phyloP scores from a whole-genome alignment of 2,888 invertebrate genomes.

The Habroteleia sp. region DNA sequence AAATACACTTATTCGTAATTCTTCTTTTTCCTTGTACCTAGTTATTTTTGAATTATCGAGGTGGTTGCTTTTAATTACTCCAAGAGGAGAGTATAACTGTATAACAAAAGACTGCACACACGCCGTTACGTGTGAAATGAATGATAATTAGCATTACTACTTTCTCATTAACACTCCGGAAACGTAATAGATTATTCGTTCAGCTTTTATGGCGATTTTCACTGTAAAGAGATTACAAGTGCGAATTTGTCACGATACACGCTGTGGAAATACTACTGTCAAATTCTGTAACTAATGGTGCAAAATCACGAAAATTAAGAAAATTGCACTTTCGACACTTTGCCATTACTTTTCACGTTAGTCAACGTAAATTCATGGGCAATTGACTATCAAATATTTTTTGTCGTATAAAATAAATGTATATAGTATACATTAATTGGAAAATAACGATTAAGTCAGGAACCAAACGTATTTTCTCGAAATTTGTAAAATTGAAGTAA shows the following conservation, averaged over 20 bases:
- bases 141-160: constrained; percentile 59
- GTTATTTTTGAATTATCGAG: constrained; percentile 45
- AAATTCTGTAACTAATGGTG: background rate
- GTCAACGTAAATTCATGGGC: too few species aligned
- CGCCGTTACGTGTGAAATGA: constrained; percentile 36
- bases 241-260: constrained; percentile 28
- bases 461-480: too few species aligned
- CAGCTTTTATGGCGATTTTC: constrained; percentile 36
- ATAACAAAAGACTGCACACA: constrained; percentile 45
- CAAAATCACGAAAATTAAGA: background rate
- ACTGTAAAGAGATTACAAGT: constrained; percentile 45
- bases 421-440: too few species aligned
- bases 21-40: background rate
- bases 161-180: constrained; percentile 58
- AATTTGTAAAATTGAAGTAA: too few species aligned
- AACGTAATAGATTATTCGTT: constrained; percentile 53
- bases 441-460: too few species aligned
- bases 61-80: constrained; percentile 50
- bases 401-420: too few species aligned
- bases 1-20: constrained; percentile 14
- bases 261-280: background rate
- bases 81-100: constrained; percentile 16
- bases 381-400: too few species aligned
- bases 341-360: too few species aligned
- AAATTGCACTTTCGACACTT: too few species aligned